These are phyloP conservation scores for Laupala kohalensis DNA, from an alignment of 1,140 invertebrate genomes.

Conservation along the genomic window DNA sequence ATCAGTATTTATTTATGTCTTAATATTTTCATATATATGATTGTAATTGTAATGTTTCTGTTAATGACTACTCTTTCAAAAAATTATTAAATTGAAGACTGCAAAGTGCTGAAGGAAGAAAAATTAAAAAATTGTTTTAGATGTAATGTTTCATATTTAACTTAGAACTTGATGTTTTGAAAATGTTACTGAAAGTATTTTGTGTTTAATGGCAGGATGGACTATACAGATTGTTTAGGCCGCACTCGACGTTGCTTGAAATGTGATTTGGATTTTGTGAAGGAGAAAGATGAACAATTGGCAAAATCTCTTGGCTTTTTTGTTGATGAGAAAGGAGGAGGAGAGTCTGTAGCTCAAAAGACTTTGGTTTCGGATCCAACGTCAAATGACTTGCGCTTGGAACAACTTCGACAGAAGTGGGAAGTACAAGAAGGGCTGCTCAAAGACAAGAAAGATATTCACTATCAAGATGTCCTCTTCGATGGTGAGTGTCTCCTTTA, in stretches of 20 bases:
- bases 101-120: no score
- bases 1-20: no score
- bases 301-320: slow-evolving; percentile 10
- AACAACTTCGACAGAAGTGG: slow-evolving; percentile 45
- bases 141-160: no score
- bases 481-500: slow-evolving; percentile 42
- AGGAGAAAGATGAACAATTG: slow-evolving; percentile 48
- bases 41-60: no score
- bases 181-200: no score
- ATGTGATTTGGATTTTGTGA: slow-evolving; percentile 57
- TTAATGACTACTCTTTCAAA: no score
- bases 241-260: slow-evolving; percentile 67
- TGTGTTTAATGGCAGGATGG: no score
- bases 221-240: slow-evolving; percentile 79
- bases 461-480: slow-evolving; percentile 80
- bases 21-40: no score
- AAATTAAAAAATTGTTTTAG: no score
- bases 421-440: slow-evolving; percentile 47
- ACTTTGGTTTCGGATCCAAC: slow-evolving; percentile 26
- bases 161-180: no score
- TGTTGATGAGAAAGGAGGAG: background rate
- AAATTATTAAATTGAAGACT: no score
- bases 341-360: slow-evolving; percentile 18
- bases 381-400: slow-evolving; percentile 37
- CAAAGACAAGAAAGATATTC: slow-evolving; percentile 50